Evolutionary conservation across 2,888 invertebrate species (phyloP), one percentile per base, ranked within the genome.

Genomic region (Spilosoma lubricipeda): DNA sequence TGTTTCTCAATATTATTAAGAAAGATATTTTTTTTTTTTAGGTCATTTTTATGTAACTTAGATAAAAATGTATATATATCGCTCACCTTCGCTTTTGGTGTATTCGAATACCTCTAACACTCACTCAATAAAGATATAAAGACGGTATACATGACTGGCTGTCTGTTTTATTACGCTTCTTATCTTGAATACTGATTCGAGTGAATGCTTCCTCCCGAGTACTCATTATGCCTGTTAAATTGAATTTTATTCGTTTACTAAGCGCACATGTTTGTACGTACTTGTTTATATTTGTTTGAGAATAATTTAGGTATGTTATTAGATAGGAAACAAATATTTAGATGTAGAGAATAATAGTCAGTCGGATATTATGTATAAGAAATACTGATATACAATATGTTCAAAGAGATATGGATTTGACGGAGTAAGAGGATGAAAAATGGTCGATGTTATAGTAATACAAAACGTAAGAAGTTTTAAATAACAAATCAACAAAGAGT

Each of bases 181-280:
- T 73, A 75, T 74, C 79, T 76, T 76, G 82, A 82, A 82, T 84
- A 81, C 81, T 79, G 77, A 84, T 77, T 75, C 63, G 39, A 76
- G 68, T 72, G 65, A 76, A 70, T 64, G 39, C 74, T 77, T 71
- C 75, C 70, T 75, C 72, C 48, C 52, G 48, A 48, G 69, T 73
- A 63, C 76, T 80, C 76, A 76, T 76, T 81, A 68, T 73, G 74
- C 73, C 67, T 73, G 52, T 68, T 75, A 67, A 65, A 74, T 75
- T 48, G 71, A 65, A 64, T 45, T 48, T 71, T 65, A 71, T 71
- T 48, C 36, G 65, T 27, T 65, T 48, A 30, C 33, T 48, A 48
- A 48, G 27, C 33, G 15, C n/a, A 45, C 48, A 45, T 64, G n/a
- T 64, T 65, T 65, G 11, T 42, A n/a, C 23, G 39, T 11, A 27